Evolutionary conservation across 2,888 invertebrate species (phyloP).

Genomic region (Seladonia tumulorum): DNA sequence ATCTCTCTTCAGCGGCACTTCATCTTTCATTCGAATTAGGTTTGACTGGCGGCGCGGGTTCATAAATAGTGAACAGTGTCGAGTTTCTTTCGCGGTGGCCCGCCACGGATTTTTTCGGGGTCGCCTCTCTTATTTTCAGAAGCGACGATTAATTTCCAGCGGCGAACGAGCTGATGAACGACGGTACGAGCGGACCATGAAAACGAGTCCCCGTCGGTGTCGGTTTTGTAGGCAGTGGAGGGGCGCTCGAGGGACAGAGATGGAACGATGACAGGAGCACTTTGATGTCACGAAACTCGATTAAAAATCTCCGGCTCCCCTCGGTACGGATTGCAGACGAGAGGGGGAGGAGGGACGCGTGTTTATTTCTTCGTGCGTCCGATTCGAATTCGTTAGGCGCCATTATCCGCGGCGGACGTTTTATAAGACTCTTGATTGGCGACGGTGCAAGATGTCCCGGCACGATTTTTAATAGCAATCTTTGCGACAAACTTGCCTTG

Average conservation of each 20-base stretch:
- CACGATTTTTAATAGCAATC: background rate
- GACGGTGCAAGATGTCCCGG: background rate
- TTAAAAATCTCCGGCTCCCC: conserved; percentile 73
- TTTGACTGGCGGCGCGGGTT: conserved; percentile 52
- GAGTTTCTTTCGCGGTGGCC: conserved; percentile 61
- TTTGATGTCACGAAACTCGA: conserved; percentile 76
- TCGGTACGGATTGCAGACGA: conserved; percentile 60
- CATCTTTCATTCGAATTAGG: conserved; percentile 62
- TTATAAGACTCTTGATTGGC: conserved; percentile 3
- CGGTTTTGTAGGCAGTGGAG: background rate
- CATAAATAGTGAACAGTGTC: conserved; percentile 72
- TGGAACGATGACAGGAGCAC: conserved; percentile 71
- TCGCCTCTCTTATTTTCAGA: conserved; percentile 69
- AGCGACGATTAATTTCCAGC: conserved; percentile 72
- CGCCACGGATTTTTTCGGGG: conserved; percentile 52
- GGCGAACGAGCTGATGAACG: conserved; percentile 74
- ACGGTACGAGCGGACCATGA: conserved; percentile 63
- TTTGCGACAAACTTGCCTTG: background rate
- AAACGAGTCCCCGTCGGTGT: conserved; percentile 45
- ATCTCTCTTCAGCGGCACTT: conserved; percentile 43
- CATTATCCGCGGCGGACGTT: conserved; percentile 27
- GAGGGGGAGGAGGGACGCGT: conserved; percentile 26
- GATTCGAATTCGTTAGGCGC: conserved; percentile 54
- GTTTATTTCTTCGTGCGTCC: conserved; percentile 57
- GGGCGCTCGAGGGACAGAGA: conserved; percentile 38